Base-by-base conservation (phyloP, 2,888 invertebrate species). In the Cylindroiulus punctatus region DNA sequence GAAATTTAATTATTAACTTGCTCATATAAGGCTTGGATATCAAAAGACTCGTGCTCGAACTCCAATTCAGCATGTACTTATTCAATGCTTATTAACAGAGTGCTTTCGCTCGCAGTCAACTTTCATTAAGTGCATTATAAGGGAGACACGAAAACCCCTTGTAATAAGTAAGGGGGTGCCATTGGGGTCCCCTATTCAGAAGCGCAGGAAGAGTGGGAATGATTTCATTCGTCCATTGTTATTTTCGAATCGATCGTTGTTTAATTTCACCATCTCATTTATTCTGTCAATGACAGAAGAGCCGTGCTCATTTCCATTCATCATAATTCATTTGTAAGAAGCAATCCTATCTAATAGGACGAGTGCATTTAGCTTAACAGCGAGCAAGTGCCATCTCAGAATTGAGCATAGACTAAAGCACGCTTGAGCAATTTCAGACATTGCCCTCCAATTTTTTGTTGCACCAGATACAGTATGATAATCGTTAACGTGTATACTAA, bases 231-330 rank as follows among this genome's bases (percentile, higher is more conserved):
- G 65, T 19, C 65, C 26, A 65, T 65, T 65, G 65, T 65, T 65
- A 65, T 65, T 65, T 65, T 26, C 65, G 10, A 65, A 65, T 65
- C 65, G 26, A 65, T 65, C 22, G 65, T 10, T 22, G 26, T 65
- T 65, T 65, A 65, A 65, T 65, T 65, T 65, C 65, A 65, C 22
- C 65, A 65, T 65, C 26, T 65, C 65, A 65, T 65, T 65, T 65
- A 65, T 26, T 65, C 65, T 65, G 65, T 65, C 65, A 65, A 65
- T 26, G 26, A 26, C 65, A 65, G 65, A 65, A 65, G 65, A 65
- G 65, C 5, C 26, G 8, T 3, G 5, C 52, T 65, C 65, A 65
- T 65, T n/a, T 65, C 65, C 65, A 52, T 65, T 65, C 22, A 65
- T 65, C 65, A 65, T 65, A 65, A 65, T 65, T 65, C 22, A 65